Base-by-base conservation (phyloP, 1,140 invertebrate species). In the Hyposmocoma kahamanoa region DNA sequence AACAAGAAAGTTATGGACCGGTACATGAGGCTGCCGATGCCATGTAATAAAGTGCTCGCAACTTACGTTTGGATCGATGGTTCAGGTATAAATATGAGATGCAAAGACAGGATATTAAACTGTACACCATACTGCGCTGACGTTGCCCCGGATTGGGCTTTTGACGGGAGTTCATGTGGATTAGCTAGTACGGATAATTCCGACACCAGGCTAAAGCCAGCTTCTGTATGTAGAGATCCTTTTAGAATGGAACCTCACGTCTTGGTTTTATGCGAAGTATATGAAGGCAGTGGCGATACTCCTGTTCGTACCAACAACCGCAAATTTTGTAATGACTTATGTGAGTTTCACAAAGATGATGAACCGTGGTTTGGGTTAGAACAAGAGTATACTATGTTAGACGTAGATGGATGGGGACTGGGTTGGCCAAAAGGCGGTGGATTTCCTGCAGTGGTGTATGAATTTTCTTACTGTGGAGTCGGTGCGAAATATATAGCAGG, bases 311-410 rank as follows among this genome's bases (percentile, higher is more conserved):
- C 94, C 0, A 98, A 98, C 76, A 89, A 95, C 48, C 90, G 96
- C 39, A 87, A 89, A 53, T 84, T 84, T 3, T 97, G 95, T 66
- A 87, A 92, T 13, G 90, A 95, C 53, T 92, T 92, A 1, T 91
- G 93, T 88, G 89, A 92, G 50, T 86, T 89, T 45, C 93, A 92
- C 1, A 91, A 89, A 36, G 90, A 92, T n/a, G 87, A 92, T 28
- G 90, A 95, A 42, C 97, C 97, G 0, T 98, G 97, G 97, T 99
- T 99, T 77, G 98, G 97, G 0, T 96, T 95, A 47, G 90, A 92
- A 76, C 88, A 90, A 70, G 95, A 97, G 74, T 97, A 96, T 83
- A 95, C 93, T 22, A 89, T 97, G 50, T 76, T 96, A 11, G 95
- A 96, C 69, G 87, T 90, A 22, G 94, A 96, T 76, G 84, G 87